A percentile compares a stretch with the other conserved stretches of the same genome.
Conservation (phyloP, 92 coral and sea anemone genomes). For the Palythoa grandis region DNA sequence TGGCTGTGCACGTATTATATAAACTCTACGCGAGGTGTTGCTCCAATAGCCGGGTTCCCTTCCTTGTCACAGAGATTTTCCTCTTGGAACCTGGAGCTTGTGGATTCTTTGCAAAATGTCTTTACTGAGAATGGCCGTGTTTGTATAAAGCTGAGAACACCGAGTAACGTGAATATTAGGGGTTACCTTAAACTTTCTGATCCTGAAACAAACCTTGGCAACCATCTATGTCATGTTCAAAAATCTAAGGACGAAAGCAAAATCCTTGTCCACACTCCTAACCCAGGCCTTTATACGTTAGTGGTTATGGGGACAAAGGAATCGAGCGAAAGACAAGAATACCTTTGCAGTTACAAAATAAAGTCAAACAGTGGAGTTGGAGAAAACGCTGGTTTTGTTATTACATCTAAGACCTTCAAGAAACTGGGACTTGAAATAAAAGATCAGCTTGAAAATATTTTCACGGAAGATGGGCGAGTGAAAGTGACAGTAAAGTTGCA, state of each 20-base stretch:
- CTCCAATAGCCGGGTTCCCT: slow-evolving; percentile 75
- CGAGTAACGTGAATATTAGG: slow-evolving; percentile 55
- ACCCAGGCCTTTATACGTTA: slow-evolving; percentile 68
- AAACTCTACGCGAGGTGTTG: slow-evolving; percentile 62
- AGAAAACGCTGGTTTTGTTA: slow-evolving; percentile 82
- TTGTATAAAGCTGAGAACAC: slow-evolving; percentile 60
- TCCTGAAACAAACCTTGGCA: slow-evolving; percentile 60
- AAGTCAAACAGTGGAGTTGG: slow-evolving; percentile 72
- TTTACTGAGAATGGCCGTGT: slow-evolving; percentile 69
- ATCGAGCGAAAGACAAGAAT: slow-evolving; percentile 55
- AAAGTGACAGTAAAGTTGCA: slow-evolving; percentile 58
- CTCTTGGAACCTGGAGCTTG: slow-evolving; percentile 55
- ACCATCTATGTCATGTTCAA: slow-evolving; percentile 69
- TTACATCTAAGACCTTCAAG: slow-evolving; percentile 57
- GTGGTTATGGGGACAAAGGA: slow-evolving; percentile 67
- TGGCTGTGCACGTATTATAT: slow-evolving; percentile 76
- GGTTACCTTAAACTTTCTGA: slow-evolving; percentile 61
- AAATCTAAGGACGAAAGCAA: slow-evolving; percentile 45
- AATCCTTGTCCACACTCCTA: slow-evolving; percentile 68
- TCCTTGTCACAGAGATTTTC: slow-evolving; percentile 56
- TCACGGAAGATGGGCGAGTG: slow-evolving; percentile 63
- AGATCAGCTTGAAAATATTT: slow-evolving; percentile 69
- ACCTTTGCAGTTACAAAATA: slow-evolving; percentile 70
- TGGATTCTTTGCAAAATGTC: slow-evolving; percentile 69
- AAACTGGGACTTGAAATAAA: slow-evolving; percentile 65